phyloP scores from a whole-genome alignment of 2,797 vertebrate species.

The Cynopterus sphinx region DNA sequence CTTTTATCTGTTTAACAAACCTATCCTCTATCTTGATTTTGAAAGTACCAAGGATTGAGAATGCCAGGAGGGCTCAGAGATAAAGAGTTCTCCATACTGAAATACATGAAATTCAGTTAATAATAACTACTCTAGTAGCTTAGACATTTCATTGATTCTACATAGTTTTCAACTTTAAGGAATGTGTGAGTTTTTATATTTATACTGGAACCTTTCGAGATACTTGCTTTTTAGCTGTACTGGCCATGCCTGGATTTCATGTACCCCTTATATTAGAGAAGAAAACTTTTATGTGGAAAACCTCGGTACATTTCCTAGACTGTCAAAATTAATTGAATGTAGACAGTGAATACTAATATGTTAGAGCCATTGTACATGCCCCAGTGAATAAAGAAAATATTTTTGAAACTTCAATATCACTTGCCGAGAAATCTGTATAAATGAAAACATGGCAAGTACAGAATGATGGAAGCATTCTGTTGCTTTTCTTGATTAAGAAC shows the following conservation, averaged over 20 bases:
- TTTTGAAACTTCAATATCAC: constrained; percentile 74
- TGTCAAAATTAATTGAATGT: constrained; percentile 59
- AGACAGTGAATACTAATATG: constrained; percentile 9
- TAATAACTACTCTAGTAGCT: neutral
- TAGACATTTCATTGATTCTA: neutral
- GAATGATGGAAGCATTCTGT: constrained; percentile 73
- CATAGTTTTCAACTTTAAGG: neutral
- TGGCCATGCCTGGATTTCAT: neutral
- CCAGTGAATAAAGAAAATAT: constrained; percentile 47
- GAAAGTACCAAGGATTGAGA: neutral
- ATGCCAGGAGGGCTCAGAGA: neutral
- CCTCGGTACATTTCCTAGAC: neutral
- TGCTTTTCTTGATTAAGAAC: constrained; percentile 80
- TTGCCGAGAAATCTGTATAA: constrained; percentile 72
- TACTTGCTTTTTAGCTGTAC: neutral
- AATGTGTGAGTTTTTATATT: neutral
- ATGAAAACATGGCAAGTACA: constrained; percentile 67
- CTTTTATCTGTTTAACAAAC: neutral
- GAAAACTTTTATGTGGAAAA: constrained; percentile 16
- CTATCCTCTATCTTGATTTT: neutral
- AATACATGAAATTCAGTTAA: neutral
- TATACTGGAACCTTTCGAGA: neutral
- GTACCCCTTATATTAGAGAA: neutral
- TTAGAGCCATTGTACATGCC: constrained; percentile 7
- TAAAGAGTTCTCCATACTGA: neutral